These are phyloP conservation scores for Synanceia verrucosa DNA, from an alignment of 2,797 vertebrate genomes.

Conservation along the genomic window DNA sequence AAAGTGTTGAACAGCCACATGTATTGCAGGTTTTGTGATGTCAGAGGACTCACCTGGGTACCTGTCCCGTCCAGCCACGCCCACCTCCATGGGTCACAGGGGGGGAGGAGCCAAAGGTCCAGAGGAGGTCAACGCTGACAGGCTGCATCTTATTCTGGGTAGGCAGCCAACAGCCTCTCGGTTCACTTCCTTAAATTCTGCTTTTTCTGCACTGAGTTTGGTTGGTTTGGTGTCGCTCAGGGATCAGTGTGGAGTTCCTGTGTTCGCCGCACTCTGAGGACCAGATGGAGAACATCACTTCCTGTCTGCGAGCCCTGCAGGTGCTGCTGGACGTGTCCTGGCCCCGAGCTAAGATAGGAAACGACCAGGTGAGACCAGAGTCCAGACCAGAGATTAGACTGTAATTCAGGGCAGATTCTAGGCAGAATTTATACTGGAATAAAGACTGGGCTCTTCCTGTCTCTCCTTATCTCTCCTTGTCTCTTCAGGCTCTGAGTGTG, in stretches of 20 bases:
- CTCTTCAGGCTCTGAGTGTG: conserved; percentile 86
- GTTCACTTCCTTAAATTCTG: background rate
- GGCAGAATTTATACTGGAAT: background rate
- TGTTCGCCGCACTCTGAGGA: conserved; percentile 89
- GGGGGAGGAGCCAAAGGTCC: conserved; percentile 85
- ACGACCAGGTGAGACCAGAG: conserved; percentile 86
- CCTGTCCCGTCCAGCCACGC: conserved; percentile 93
- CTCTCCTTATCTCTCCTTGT: background rate
- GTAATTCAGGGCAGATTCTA: too few species aligned
- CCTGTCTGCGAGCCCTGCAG: conserved; percentile 88
- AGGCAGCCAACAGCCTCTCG: too few species aligned
- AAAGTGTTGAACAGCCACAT: background rate
- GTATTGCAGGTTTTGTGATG: conserved; percentile 58
- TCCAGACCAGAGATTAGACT: background rate
- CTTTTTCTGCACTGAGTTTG: background rate
- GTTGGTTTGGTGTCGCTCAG: conserved; percentile 62
- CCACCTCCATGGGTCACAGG: conserved; percentile 91
- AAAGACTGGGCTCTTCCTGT: background rate
- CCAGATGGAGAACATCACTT: conserved; percentile 91
- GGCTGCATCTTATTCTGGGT: conserved; percentile 92
- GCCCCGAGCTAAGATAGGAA: conserved; percentile 91
- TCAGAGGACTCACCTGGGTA: conserved; percentile 85
- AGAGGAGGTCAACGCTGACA: conserved; percentile 90
- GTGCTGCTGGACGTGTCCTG: conserved; percentile 87
- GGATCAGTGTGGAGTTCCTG: conserved; percentile 92